Evolutionary conservation across 2,888 invertebrate species (phyloP), one percentile per base, ranked within the genome.

Genomic region (Heliconius ethilla): DNA sequence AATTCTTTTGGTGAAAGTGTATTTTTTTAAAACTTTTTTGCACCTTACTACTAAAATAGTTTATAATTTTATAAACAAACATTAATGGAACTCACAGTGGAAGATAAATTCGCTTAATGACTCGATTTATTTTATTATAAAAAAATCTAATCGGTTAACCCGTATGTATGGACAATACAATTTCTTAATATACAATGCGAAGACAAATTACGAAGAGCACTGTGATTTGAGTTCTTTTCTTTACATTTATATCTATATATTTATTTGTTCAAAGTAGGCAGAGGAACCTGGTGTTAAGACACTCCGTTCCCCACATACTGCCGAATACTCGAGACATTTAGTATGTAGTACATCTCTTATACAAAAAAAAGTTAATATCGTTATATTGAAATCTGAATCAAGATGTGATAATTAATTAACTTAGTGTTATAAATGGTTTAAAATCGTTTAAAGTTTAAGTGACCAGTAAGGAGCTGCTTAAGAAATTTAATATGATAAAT

Each of bases 91-190:
- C 81, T 83, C 78, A 77, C 79, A 82, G 80, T 83, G 83, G 83
- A 83, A 84, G 82, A 84, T 83, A 84, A 81, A 84, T 85, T 86
- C 83, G 83, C 80, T 85, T 81, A 81, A 84, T 85, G 86, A 89
- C 85, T 89, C 85, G 84, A 88, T 87, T 80, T 76, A 75, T 77
- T 51, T 75, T 69, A 69, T 69, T 45, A 69, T 69, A 87, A 85
- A 87, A 85, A 84, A 84, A 83, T 84, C 84, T 85, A 82, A 81
- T 87, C 87, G 85, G 82, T 80, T 80, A 80, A 85, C 87, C 85
- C 87, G 86, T 87, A 87, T 86, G 86, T 87, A 87, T 87, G 85
- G 84, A 86, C 83, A 85, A 84, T 84, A 85, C 77, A 83, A 84
- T 81, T 84, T 69, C 84, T 85, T 83, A 85, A 84, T 85, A 84